Conservation (phyloP, 2,113 vertebrate species). For the Gorilla gorilla region DNA sequence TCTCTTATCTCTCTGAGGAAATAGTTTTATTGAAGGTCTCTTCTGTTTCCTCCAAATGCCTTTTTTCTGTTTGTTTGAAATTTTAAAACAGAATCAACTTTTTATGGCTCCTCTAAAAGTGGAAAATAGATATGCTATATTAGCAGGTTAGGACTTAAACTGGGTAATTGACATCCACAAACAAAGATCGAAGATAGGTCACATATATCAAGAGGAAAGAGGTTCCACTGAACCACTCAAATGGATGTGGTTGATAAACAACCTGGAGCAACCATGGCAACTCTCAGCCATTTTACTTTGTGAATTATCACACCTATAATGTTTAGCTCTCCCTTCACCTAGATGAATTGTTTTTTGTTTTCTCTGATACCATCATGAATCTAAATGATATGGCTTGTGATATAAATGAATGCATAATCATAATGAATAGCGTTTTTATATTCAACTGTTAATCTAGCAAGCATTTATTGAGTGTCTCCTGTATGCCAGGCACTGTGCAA, state of each 20-base stretch:
- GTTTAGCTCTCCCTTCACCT: background rate
- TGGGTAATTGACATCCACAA: background rate
- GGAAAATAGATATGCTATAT: background rate
- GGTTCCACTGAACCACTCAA: background rate
- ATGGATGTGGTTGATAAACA: background rate
- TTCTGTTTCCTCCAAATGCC: background rate
- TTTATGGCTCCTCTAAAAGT: slow-evolving; percentile 23
- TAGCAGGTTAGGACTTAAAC: slow-evolving; percentile 12
- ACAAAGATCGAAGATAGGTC: background rate
- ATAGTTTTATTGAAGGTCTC: background rate
- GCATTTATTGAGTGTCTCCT: background rate
- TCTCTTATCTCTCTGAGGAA: background rate
- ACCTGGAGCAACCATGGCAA: background rate
- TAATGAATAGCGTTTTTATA: background rate
- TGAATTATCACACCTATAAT: background rate
- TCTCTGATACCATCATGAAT: background rate
- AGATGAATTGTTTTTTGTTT: background rate
- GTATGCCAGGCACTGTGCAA: background rate
- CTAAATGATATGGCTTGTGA: background rate
- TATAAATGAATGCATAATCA: background rate
- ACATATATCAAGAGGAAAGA: background rate
- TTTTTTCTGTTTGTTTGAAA: background rate
- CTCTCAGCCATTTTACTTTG: background rate
- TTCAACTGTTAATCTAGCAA: background rate
- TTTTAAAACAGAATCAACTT: slow-evolving; percentile 9